Conservation (phyloP, 2,888 invertebrate genomes). For the Dioctria linearis region DNA sequence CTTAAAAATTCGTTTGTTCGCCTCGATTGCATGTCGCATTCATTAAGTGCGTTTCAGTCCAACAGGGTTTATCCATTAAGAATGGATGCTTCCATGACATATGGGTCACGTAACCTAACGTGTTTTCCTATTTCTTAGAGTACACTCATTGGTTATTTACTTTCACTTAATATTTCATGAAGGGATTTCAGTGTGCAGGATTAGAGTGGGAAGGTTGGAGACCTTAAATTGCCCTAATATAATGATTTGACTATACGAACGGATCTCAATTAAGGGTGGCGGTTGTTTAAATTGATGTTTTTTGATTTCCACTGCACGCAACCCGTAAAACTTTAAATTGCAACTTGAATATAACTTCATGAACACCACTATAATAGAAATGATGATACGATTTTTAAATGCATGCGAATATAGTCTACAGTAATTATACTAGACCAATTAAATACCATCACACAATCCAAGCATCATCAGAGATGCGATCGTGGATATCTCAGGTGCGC, state of each 20-base stretch:
- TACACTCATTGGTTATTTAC: constrained; percentile 44
- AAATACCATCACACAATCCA: too few relatives aligned
- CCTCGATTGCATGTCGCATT: constrained; percentile 32
- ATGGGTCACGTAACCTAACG: constrained; percentile 56
- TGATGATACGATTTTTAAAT: too few relatives aligned
- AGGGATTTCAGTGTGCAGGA: not conserved
- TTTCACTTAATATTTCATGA: constrained; percentile 41
- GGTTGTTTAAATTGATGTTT: constrained; percentile 9
- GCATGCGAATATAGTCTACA: too few relatives aligned
- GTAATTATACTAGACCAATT: too few relatives aligned
- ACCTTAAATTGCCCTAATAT: constrained; percentile 37
- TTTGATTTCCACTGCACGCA: too few relatives aligned
- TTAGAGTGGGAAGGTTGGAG: constrained; percentile 28
- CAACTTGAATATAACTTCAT: too few relatives aligned
- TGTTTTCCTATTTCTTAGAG: constrained; percentile 34
- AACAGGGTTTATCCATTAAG: constrained; percentile 52
- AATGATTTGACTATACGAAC: constrained; percentile 21
- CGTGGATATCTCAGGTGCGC: not conserved
- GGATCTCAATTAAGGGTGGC: constrained; percentile 45
- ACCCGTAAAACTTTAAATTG: too few relatives aligned
- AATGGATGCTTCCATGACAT: constrained; percentile 57
- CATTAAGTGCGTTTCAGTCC: constrained; percentile 21
- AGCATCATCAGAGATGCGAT: too few relatives aligned
- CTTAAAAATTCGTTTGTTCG: constrained; percentile 17
- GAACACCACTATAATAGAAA: too few relatives aligned